phyloP scores from a whole-genome alignment of 37 sponge, comb jelly and placozoan species.

The Bolinopsis microptera region DNA sequence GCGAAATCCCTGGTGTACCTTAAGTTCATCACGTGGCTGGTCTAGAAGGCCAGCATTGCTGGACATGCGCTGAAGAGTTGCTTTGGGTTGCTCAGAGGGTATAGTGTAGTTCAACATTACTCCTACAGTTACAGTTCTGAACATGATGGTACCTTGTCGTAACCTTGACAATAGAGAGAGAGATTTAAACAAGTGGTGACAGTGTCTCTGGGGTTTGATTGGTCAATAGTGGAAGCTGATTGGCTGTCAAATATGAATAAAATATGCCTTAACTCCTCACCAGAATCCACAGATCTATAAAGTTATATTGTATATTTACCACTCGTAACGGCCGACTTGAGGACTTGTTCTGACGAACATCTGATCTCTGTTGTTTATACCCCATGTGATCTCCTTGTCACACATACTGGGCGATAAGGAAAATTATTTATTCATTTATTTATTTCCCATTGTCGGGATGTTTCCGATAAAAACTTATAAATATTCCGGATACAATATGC shows the following conservation, averaged over 20 bases:
- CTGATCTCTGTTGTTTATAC: constrained; percentile 43
- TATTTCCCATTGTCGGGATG: background rate
- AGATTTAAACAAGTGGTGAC: too few species aligned
- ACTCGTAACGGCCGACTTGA: constrained; percentile 53
- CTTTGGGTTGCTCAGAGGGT: background rate
- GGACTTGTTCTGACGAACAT: constrained; percentile 52
- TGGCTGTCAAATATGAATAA: too few species aligned
- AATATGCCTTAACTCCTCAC: too few species aligned
- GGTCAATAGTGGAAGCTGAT: too few species aligned
- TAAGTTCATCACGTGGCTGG: background rate
- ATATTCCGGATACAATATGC: too few species aligned
- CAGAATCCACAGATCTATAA: background rate
- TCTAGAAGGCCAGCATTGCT: background rate
- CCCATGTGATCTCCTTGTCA: constrained; percentile 59
- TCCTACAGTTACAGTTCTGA: constrained; percentile 15
- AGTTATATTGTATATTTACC: background rate
- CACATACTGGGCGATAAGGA: constrained; percentile 48
- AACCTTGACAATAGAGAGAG: too few species aligned
- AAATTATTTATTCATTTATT: background rate
- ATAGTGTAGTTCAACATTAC: constrained; percentile 10
- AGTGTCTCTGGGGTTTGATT: too few species aligned
- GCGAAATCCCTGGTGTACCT: too few species aligned
- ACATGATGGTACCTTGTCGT: constrained; percentile 60
- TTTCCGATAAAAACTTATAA: too few species aligned
- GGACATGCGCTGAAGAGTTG: background rate